A percentile compares a stretch with the other conserved stretches of the same genome.
These are phyloP conservation scores for Lottia gigantea DNA, from an alignment of 2,888 invertebrate species.

Conservation along the genomic window DNA sequence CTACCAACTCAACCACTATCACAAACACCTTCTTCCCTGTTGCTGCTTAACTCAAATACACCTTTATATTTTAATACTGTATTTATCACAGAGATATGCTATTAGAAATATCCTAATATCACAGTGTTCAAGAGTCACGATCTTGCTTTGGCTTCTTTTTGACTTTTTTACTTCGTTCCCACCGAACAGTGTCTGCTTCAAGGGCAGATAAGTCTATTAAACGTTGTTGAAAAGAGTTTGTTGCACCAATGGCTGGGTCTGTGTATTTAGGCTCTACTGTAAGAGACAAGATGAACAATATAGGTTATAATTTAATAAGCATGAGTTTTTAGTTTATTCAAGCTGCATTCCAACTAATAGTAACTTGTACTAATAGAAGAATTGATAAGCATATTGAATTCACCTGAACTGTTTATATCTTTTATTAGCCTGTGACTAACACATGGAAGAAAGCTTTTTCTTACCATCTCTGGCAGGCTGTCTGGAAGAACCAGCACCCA, in stretches of 20 bases:
- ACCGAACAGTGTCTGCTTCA: constrained; percentile 63
- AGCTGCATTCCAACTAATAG: too few relatives aligned
- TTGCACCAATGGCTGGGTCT: constrained; percentile 59
- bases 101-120: neutral
- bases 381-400: too few relatives aligned
- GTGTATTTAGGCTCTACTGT: constrained; percentile 58
- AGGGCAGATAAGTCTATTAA: constrained; percentile 61
- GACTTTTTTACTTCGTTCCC: constrained; percentile 58
- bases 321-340: too few relatives aligned
- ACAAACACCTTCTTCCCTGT: too few relatives aligned
- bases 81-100: constrained; percentile 10
- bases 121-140: constrained; percentile 50
- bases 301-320: neutral
- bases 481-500: neutral
- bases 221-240: constrained; percentile 61
- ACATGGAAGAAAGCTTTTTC: too few relatives aligned
- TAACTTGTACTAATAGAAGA: too few relatives aligned
- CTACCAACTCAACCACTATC: too few relatives aligned
- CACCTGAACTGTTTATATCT: too few relatives aligned
- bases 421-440: too few relatives aligned
- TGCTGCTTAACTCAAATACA: too few relatives aligned
- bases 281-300: constrained; percentile 17
- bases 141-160: constrained; percentile 61
- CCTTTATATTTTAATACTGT: too few relatives aligned
- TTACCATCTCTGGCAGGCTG: neutral